Conservation (phyloP, 2,888 invertebrate genomes). For the Seira ritae region DNA sequence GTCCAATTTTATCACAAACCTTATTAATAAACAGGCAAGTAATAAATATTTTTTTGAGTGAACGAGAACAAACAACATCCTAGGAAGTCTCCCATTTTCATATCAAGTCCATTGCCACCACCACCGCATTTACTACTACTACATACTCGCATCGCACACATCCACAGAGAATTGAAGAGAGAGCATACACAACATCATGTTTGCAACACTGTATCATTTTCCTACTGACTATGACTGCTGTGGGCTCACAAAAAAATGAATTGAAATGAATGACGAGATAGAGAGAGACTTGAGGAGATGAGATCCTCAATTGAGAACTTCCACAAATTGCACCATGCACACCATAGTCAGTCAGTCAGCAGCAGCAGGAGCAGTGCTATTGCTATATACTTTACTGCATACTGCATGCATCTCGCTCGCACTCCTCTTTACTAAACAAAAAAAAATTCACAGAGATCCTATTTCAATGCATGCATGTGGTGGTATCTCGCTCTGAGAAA, state of each 20-base stretch:
- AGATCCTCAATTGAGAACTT: too few relatives aligned
- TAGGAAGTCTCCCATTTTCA: slow-evolving; percentile 48
- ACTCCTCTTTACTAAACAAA: too few relatives aligned
- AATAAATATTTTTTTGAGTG: neutral
- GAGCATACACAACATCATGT: neutral
- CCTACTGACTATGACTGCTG: too few relatives aligned
- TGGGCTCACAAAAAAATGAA: neutral
- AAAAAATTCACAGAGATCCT: too few relatives aligned
- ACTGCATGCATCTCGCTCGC: too few relatives aligned
- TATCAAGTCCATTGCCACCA: slow-evolving; percentile 59
- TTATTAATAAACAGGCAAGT: slow-evolving; percentile 6
- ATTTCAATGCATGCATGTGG: too few relatives aligned
- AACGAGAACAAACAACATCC: slow-evolving; percentile 46
- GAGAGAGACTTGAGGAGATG: too few relatives aligned
- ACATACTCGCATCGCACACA: neutral
- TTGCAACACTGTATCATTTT: slow-evolving; percentile 1
- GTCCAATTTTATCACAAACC: slow-evolving; percentile 1
- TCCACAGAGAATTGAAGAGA: neutral
- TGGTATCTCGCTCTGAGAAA: too few relatives aligned
- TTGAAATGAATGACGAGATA: neutral
- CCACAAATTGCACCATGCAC: too few relatives aligned
- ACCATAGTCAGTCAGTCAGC: too few relatives aligned
- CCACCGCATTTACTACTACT: neutral
- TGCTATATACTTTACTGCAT: too few relatives aligned
- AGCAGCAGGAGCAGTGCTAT: too few relatives aligned